Evolutionary conservation across 1,140 invertebrate genomes (phyloP).

Genomic region (Polypedilum pembai): DNA sequence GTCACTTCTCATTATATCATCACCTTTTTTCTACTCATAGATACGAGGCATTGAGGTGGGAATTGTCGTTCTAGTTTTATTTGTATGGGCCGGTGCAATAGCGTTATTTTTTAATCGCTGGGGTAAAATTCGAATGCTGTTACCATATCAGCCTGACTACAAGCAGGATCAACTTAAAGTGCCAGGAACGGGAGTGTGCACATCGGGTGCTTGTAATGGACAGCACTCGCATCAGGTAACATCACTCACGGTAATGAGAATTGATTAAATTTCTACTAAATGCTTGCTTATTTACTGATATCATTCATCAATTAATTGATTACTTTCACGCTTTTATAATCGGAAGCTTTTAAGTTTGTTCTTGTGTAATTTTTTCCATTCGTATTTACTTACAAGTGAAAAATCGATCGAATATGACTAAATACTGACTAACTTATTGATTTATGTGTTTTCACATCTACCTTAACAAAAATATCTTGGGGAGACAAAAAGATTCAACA

Average conservation of each 20-base stretch:
- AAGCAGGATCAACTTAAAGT: slow-evolving; percentile 76
- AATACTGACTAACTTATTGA: too few species aligned
- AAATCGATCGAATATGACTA: too few species aligned
- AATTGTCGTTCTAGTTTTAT: slow-evolving; percentile 75
- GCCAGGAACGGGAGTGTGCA: slow-evolving; percentile 65
- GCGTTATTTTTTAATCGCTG: slow-evolving; percentile 83
- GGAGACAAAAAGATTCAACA: too few species aligned
- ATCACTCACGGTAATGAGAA: slow-evolving; percentile 29
- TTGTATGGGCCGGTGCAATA: slow-evolving; percentile 82
- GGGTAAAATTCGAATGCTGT: slow-evolving; percentile 87
- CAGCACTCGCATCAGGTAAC: slow-evolving; percentile 46
- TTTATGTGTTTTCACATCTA: too few species aligned
- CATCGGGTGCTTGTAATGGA: slow-evolving; percentile 50
- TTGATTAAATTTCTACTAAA: slow-evolving; percentile 32
- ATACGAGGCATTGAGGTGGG: slow-evolving; percentile 80
- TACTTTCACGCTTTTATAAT: slow-evolving; percentile 27
- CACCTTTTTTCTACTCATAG: slow-evolving; percentile 43
- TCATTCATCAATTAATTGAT: slow-evolving; percentile 34
- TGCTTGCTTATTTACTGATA: slow-evolving; percentile 25
- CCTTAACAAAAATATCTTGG: too few species aligned
- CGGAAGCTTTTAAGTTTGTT: background rate
- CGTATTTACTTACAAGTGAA: too few species aligned
- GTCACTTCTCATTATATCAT: background rate
- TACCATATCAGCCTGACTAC: slow-evolving; percentile 86
- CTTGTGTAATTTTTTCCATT: too few species aligned